Percentiles rank a stretch among this genome's conserved stretches.
phyloP scores from a whole-genome alignment of 2,797 vertebrate species.

The Alauda arvensis region DNA sequence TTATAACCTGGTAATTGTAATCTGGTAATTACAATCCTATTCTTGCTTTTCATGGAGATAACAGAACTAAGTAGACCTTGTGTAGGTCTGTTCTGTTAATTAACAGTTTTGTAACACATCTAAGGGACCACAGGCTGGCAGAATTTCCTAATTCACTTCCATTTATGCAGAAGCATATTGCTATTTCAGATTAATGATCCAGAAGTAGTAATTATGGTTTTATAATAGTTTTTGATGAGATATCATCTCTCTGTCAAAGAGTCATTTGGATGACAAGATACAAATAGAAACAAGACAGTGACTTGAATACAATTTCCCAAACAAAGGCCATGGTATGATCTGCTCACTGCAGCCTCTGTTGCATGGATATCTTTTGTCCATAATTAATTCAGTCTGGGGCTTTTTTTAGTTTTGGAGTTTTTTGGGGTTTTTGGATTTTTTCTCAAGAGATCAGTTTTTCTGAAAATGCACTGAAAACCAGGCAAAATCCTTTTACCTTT shows the following conservation, averaged over 20 bases:
- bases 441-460: not conserved
- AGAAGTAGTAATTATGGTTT: conserved; percentile 7
- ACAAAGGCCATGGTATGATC: not conserved
- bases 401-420: not conserved
- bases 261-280: conserved; percentile 13
- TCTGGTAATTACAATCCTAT: fast-evolving
- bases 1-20: not conserved
- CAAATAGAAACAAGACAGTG: not conserved
- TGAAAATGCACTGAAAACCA: not conserved
- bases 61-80: not conserved
- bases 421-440: not conserved
- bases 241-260: not conserved
- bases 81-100: conserved; percentile 1
- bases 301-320: not conserved
- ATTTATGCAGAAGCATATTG: conserved; percentile 18
- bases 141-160: not conserved
- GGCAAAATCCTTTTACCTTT: not conserved
- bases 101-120: not conserved
- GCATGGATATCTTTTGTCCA: not conserved
- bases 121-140: not conserved
- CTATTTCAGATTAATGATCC: conserved; percentile 28
- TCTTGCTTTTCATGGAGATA: not conserved
- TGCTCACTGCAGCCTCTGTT: not conserved
- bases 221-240: conserved; percentile 3
- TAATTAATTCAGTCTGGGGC: not conserved